These are phyloP conservation scores for Merodon equestris DNA, from an alignment of 2,888 invertebrate genomes.

Conservation along the genomic window DNA sequence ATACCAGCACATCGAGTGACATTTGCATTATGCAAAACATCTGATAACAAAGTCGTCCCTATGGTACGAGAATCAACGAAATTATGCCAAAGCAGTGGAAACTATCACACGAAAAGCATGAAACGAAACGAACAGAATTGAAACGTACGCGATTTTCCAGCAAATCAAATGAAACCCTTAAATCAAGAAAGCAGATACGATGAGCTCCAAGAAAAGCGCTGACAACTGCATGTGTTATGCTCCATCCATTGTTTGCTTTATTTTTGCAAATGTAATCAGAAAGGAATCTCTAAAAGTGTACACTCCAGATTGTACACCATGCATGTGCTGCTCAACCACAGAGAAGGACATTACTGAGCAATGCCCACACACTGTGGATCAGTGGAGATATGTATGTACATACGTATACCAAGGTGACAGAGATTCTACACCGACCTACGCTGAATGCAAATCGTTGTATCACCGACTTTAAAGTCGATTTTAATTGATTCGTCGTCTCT, in stretches of 20 bases:
- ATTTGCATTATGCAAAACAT: background rate
- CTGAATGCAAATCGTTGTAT: background rate
- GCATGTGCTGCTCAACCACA: slow-evolving; percentile 13
- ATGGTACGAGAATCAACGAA: background rate
- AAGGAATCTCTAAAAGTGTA: slow-evolving; percentile 26
- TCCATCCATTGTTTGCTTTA: no score
- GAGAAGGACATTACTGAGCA: slow-evolving; percentile 33
- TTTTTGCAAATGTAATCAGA: slow-evolving; percentile 16
- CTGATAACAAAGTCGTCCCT: background rate
- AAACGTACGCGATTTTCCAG: background rate
- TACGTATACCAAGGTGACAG: slow-evolving; percentile 33
- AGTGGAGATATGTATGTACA: background rate
- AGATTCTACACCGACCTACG: slow-evolving; percentile 19
- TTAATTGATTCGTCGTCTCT: slow-evolving; percentile 24
- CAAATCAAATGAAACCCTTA: slow-evolving; percentile 1
- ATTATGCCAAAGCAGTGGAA: background rate
- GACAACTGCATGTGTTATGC: slow-evolving; percentile 2
- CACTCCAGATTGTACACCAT: no score
- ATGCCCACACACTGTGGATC: slow-evolving; percentile 1
- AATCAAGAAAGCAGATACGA: slow-evolving; percentile 8
- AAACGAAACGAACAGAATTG: no score
- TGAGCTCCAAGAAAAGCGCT: background rate
- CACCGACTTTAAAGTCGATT: background rate
- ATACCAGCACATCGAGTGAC: no score
- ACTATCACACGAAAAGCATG: no score